Evolutionary conservation across 1,140 invertebrate genomes (phyloP), one percentile per base, ranked within the genome.

Genomic region (Agraylea sexmaculata): DNA sequence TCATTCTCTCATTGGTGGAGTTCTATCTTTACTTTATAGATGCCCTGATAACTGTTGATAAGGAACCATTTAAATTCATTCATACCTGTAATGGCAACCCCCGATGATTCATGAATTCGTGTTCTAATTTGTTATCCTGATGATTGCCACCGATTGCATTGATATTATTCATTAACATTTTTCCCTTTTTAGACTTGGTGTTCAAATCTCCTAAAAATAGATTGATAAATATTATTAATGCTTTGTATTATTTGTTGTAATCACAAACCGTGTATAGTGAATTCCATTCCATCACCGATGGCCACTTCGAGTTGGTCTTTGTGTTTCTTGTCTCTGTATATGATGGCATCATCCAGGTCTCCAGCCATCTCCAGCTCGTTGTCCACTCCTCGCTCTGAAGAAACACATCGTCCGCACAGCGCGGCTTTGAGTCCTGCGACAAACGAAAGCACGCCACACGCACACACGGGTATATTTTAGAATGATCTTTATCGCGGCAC

Each of bases 261-360:
- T 7, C 23, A 7, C 23, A 27, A 27, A 81, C 81, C 85, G 60
- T 87, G 84, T 67, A 89, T 87, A 3, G 83, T 87, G 54, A 89
- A 86, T 62, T 90, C 85, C 80, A 89, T 86, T 30, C 85, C 86
- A 58, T 89, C 86, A 6, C 85, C 83, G 50, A 89, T 88, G 19
- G 83, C 83, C 45, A 90, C 83, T 68, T 90, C 87, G 37, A 89
- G 71, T 60, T 87, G 82, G 45, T 86, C 83, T 68, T 87, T 85
- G 48, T 80, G 79, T 60, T 89, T 90, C 58, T 87, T 87, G 51
- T 86, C 83, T 55, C 81, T 75, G 59, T 81, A 84, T 42, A 87
- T 74, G 43, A 87, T 77, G 19, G 83, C 83, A 64, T 90, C 86
- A 36, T 80, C 81, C 43, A 88, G 69, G 62, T 88, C 84, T 30